Evolutionary conservation across 2,888 invertebrate genomes (phyloP), one percentile per base, ranked within the genome.

Genomic region (Incurvaria masculella): DNA sequence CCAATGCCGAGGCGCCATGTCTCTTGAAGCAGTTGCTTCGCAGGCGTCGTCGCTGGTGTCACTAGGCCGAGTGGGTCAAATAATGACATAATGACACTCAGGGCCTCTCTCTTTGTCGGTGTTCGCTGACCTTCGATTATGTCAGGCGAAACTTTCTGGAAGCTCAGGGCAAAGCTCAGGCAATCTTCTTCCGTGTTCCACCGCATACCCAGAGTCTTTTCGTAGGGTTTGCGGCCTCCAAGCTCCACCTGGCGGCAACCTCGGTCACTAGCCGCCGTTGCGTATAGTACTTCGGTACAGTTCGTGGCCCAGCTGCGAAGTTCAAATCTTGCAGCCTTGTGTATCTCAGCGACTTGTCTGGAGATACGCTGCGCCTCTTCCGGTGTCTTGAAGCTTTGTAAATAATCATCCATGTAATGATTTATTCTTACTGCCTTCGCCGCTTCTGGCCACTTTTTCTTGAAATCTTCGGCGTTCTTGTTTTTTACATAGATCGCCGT

Each of bases 1-100:
- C 27, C 46, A 1, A 46, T 2, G 2, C 26, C 18, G 1, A 11
- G 16, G 3, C 41, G 21, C 40, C 46, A 46, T 14, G 33, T 23
- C 14, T 17, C 20, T 18, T 41, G 41, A 11, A 46, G 17, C n/a
- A 47, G 21, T 2, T 16, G 4, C 17, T 47, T 1, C n/a, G n/a
- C n/a, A n/a, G n/a, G n/a, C n/a, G n/a, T n/a, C n/a, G n/a, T n/a
- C n/a, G n/a, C n/a, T n/a, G 60, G 55, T 0, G 51, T 44, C 1
- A 59, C 47, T 14, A 61, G 48, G 1, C 58, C 58, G 1, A 60
- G 49, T 0, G 59, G 59, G 40, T 61, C 58, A 45, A 53, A 62
- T 5, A 60, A 38, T 17, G 42, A 42, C 42, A 42, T 42, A 17
- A 45, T 8, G 3, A 41, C 20, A 4, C 23, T 17, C 8, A 0